Percentiles rank a stretch among this genome's conserved stretches.
phyloP scores from a whole-genome alignment of 2,113 vertebrate species.

The Ammodytes dubius region DNA sequence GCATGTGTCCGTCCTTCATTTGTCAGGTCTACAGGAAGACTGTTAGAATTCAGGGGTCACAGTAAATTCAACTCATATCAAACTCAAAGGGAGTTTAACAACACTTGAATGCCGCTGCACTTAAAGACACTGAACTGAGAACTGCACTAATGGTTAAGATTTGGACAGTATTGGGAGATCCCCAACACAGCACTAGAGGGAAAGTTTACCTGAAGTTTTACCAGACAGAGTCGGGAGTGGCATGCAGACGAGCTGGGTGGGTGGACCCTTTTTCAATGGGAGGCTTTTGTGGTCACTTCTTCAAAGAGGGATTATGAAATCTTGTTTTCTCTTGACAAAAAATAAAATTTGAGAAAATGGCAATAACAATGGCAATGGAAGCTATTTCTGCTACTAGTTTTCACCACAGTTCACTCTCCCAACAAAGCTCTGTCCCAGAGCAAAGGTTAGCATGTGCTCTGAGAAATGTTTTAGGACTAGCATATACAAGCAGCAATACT shows the following conservation, averaged over 20 bases:
- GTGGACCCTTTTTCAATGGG: background rate
- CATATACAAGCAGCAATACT: slow-evolving; percentile 52
- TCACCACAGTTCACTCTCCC: slow-evolving; percentile 48
- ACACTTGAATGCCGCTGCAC: slow-evolving; percentile 28
- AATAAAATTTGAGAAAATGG: slow-evolving; percentile 17
- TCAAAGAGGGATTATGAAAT: slow-evolving; percentile 12
- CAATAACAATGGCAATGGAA: slow-evolving; percentile 30
- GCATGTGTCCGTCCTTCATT: slow-evolving; percentile 53
- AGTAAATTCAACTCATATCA: slow-evolving; percentile 43
- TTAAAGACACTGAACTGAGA: slow-evolving; percentile 19
- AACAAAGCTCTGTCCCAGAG: slow-evolving; percentile 30
- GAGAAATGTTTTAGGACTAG: slow-evolving; percentile 25
- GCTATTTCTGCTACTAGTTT: slow-evolving; percentile 36
- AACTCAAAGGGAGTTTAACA: slow-evolving; percentile 27
- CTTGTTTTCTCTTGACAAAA: slow-evolving; percentile 38
- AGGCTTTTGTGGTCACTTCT: slow-evolving; percentile 13
- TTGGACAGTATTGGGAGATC: background rate
- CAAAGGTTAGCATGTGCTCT: slow-evolving; percentile 14
- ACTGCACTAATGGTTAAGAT: slow-evolving; percentile 18
- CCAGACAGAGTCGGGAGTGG: slow-evolving; percentile 8
- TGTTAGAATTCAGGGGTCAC: slow-evolving; percentile 55
- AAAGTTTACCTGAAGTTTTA: slow-evolving; percentile 15
- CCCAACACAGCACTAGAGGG: slow-evolving; percentile 2
- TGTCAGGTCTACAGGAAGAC: slow-evolving; percentile 55
- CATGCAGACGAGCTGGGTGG: slow-evolving; percentile 45